Evolutionary conservation across 2,888 invertebrate genomes (phyloP).

Genomic region (Drosophila stalkeri): DNA sequence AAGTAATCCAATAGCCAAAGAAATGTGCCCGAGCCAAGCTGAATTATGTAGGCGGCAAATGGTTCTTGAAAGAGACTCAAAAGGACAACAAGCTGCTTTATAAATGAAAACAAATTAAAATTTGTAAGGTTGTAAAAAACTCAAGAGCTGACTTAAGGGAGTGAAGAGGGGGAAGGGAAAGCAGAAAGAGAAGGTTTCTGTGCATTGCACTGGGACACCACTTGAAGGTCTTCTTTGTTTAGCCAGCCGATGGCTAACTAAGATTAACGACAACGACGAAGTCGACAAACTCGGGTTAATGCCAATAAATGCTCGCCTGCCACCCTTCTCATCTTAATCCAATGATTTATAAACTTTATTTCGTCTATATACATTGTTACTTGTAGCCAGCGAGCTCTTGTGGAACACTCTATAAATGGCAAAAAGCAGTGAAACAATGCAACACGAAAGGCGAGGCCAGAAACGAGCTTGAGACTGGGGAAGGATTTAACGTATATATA

Average conservation of each 20-base stretch:
- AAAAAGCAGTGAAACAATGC: not conserved
- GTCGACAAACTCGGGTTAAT: conserved; percentile 40
- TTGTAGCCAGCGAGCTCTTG: not conserved
- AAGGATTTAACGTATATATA: not conserved
- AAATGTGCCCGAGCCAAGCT: not conserved
- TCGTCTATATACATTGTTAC: conserved; percentile 1
- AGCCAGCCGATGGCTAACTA: conserved; percentile 50
- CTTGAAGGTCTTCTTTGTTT: conserved; percentile 25
- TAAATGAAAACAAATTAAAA: conserved; percentile 70
- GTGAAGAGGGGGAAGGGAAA: not conserved
- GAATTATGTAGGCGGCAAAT: conserved; percentile 2
- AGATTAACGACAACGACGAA: conserved; percentile 48
- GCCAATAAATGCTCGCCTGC: conserved; percentile 49
- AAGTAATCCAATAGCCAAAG: not conserved
- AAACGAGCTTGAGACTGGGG: not conserved
- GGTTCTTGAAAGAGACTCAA: conserved; percentile 16
- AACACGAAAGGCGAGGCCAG: not conserved
- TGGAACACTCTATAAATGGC: not conserved
- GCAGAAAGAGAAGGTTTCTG: not conserved
- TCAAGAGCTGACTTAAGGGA: conserved; percentile 17
- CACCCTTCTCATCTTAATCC: conserved; percentile 49
- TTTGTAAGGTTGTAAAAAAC: conserved; percentile 55
- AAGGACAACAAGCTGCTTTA: conserved; percentile 16
- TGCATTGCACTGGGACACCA: not conserved
- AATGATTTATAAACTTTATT: conserved; percentile 55